Conservation (phyloP, 2,888 invertebrate species). For the Antitype chi region DNA sequence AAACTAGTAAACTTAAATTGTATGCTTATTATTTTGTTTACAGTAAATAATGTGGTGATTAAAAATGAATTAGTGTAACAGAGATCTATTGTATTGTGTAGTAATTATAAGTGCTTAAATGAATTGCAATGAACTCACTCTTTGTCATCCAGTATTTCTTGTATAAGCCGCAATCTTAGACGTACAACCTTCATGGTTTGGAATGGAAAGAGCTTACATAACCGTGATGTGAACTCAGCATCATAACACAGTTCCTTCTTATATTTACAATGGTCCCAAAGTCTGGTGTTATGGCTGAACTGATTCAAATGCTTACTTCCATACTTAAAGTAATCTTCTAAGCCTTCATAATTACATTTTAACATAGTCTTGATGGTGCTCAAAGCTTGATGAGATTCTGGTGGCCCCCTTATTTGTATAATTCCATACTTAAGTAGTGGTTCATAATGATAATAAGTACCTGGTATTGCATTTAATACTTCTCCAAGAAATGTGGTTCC, state of each 20-base stretch:
- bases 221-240: slow-evolving; percentile 92
- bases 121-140: slow-evolving; percentile 88
- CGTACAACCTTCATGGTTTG: slow-evolving; percentile 97
- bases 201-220: slow-evolving; percentile 96
- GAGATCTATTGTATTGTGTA: neutral
- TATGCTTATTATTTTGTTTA: neutral
- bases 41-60: neutral
- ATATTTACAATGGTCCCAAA: slow-evolving; percentile 95
- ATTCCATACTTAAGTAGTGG: slow-evolving; percentile 96
- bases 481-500: slow-evolving; percentile 98
- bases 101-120: neutral
- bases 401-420: slow-evolving; percentile 94
- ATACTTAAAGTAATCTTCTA: slow-evolving; percentile 94
- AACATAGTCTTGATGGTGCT: slow-evolving; percentile 93
- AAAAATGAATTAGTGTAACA: neutral
- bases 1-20: neutral
- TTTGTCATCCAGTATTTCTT: slow-evolving; percentile 93
- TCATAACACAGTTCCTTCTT: slow-evolving; percentile 88
- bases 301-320: slow-evolving; percentile 94
- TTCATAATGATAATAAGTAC: slow-evolving; percentile 97
- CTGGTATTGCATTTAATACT: slow-evolving; percentile 95
- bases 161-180: slow-evolving; percentile 93
- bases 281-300: slow-evolving; percentile 95
- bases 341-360: slow-evolving; percentile 93
- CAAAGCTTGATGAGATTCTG: slow-evolving; percentile 92